Conservation (phyloP, 2,113 vertebrate genomes). For the Trinectes maculatus region DNA sequence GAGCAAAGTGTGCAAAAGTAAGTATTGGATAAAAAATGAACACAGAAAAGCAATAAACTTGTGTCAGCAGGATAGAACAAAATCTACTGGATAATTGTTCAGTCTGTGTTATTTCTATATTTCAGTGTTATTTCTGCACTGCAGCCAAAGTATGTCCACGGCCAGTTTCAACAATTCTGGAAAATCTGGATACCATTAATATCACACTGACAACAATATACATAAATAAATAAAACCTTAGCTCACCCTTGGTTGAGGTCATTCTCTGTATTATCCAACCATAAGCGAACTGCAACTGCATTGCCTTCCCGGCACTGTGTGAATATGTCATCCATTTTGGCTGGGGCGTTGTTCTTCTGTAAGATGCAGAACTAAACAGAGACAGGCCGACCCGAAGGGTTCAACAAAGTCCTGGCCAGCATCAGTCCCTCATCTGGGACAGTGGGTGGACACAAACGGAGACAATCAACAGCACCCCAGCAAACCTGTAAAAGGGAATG, state of each 20-base stretch:
- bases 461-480: conserved; percentile 5
- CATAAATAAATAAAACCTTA: conserved; percentile 7
- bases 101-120: too few relatives aligned
- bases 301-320: conserved; percentile 97
- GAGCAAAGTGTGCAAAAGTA: neutral
- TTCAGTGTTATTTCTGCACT: neutral
- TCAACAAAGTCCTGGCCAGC: conserved; percentile 54
- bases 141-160: too few relatives aligned
- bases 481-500: conserved; percentile 1
- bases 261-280: conserved; percentile 98
- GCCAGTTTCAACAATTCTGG: too few relatives aligned
- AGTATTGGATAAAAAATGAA: neutral
- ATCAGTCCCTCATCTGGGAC: conserved; percentile 68
- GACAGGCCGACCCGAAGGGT: conserved; percentile 40
- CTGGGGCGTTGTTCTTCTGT: conserved; percentile 39
- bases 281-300: conserved; percentile 93
- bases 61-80: neutral
- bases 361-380: conserved; percentile 31
- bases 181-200: neutral
- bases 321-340: conserved; percentile 95
- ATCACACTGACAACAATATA: neutral
- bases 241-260: conserved; percentile 98
- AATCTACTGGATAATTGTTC: neutral
- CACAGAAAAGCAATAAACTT: neutral
- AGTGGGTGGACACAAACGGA: conserved; percentile 16